Evolutionary conservation across 2,888 invertebrate genomes (phyloP), one percentile per base, ranked within the genome.

Genomic region (Anticlea derivata): DNA sequence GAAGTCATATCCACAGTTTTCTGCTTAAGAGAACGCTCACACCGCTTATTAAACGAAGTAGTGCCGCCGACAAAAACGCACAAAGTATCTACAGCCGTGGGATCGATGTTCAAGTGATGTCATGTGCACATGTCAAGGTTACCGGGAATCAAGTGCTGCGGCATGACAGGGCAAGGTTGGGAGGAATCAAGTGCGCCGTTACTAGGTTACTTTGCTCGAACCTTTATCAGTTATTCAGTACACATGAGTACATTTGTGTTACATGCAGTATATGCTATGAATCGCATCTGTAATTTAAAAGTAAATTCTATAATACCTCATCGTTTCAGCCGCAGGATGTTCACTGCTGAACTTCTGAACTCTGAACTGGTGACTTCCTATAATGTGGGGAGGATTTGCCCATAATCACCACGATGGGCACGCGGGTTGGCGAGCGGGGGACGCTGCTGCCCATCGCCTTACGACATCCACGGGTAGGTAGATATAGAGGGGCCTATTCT

Each of bases 21-120:
- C 63, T 44, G 48, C 55, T 30, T 67, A 52, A 66, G 71, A 76
- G 75, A 75, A 75, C 77, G 74, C 70, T 70, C 58, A 56, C 66
- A 66, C 74, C 72, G 79, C 82, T 86, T 86, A 87, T 83, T 85
- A 87, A 83, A 83, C 76, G 80, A 85, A 88, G 84, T 86, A 86
- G 83, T 75, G 81, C 74, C 78, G 75, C 73, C 78, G 75, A 74
- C 79, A 83, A 81, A 85, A 83, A 80, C 66, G 49, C 41, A 46
- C 49, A 47, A 33, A 22, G 39, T 31, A 55, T 50, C 56, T 38
- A 40, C 48, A 37, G 50, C 45, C 63, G 63, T 64, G 63, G 61
- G 63, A 64, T 55, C 57, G 57, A 53, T 55, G 30, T 34, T 44
- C 52, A 4, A 48, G 46, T 54, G 55, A 57, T 40, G 57, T 55